Evolutionary conservation across 2,113 vertebrate species (phyloP).

Genomic region (Hylia prasina): DNA sequence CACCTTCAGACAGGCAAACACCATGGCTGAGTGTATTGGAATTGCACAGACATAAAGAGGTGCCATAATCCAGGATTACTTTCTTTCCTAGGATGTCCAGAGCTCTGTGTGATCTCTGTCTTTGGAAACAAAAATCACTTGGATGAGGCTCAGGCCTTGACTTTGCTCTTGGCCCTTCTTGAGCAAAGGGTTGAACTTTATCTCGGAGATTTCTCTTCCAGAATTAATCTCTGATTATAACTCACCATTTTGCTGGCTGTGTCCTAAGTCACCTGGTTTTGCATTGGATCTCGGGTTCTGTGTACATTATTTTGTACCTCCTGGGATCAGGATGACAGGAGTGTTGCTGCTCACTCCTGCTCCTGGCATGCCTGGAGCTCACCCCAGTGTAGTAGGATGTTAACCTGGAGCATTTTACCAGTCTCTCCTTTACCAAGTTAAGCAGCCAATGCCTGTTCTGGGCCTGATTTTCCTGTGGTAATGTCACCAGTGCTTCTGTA

Average conservation of each 20-base stretch:
- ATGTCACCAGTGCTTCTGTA: slow-evolving; percentile 65
- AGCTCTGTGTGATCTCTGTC: background rate
- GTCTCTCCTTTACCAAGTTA: slow-evolving; percentile 57
- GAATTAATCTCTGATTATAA: background rate
- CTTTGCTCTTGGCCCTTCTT: background rate
- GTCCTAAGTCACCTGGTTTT: background rate
- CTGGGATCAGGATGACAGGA: background rate
- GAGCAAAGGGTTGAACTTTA: background rate
- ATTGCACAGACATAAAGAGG: background rate
- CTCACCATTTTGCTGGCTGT: rapidly evolving
- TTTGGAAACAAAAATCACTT: rapidly evolving
- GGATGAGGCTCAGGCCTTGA: background rate
- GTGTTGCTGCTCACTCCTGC: rapidly evolving
- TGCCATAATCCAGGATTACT: background rate
- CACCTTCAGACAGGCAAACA: rapidly evolving
- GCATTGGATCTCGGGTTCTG: rapidly evolving
- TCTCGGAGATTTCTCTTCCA: background rate
- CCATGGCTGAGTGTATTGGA: rapidly evolving
- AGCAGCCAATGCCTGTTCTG: slow-evolving; percentile 50
- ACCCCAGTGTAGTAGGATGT: background rate
- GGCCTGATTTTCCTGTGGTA: slow-evolving; percentile 48
- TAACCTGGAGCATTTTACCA: slow-evolving; percentile 59
- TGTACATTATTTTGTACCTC: background rate
- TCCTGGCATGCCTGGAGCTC: background rate
- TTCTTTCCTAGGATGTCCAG: background rate